These are phyloP conservation scores for Quadroppia sp. DNA, from an alignment of 2,888 invertebrate species.

Conservation along the genomic window DNA sequence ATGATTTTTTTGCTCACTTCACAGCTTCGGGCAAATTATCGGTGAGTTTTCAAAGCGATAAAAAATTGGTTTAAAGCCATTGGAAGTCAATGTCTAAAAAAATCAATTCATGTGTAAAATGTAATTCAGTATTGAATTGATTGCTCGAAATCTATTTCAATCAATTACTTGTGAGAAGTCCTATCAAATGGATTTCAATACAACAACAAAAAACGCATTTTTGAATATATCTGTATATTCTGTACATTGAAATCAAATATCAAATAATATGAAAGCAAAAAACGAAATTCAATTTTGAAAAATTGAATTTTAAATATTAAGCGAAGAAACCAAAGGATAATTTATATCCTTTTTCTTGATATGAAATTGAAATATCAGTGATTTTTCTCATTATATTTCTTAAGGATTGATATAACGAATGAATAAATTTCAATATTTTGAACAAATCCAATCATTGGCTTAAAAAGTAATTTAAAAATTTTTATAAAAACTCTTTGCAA, in stretches of 20 bases:
- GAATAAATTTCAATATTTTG: conserved; percentile 5
- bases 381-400: too few species aligned
- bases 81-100: neutral
- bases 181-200: neutral
- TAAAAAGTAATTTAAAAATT: too few species aligned
- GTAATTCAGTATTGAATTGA: conserved; percentile 30
- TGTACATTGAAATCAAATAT: too few species aligned
- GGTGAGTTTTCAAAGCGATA: neutral
- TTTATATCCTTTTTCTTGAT: conserved; percentile 19
- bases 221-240: too few species aligned
- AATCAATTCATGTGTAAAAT: conserved; percentile 2
- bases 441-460: neutral
- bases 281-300: conserved; percentile 8
- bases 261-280: too few species aligned
- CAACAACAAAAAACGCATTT: too few species aligned
- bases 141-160: conserved; percentile 31
- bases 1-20: neutral
- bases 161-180: conserved; percentile 33
- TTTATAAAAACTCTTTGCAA: neutral
- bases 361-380: neutral
- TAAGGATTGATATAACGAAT: conserved; percentile 20
- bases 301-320: conserved; percentile 30
- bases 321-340: conserved; percentile 16
- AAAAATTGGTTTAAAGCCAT: neutral
- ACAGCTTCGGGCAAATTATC: neutral